Percentiles rank a stretch among this genome's conserved stretches.
phyloP scores from a whole-genome alignment of 2,797 vertebrate species.

The Morelia viridis region DNA sequence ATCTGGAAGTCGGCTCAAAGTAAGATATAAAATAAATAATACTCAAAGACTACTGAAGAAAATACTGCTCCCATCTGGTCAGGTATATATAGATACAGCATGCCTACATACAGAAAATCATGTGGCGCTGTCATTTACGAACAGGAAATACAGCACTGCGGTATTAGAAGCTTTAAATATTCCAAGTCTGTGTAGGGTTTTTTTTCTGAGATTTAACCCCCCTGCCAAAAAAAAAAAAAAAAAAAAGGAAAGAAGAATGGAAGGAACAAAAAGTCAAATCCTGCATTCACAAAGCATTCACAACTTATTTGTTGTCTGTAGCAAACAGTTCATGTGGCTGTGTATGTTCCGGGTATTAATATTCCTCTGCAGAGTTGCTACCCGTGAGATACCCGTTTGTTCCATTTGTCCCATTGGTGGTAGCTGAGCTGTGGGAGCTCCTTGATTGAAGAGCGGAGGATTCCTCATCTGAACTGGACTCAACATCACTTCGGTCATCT shows the following conservation, averaged over 20 bases:
- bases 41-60: conserved; percentile 81
- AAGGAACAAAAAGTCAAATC: background rate
- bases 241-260: background rate
- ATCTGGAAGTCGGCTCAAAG: conserved; percentile 72
- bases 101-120: conserved; percentile 83
- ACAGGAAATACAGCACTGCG: conserved; percentile 79
- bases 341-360: conserved; percentile 76
- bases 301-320: conserved; percentile 84
- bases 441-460: conserved; percentile 79
- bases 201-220: conserved; percentile 77
- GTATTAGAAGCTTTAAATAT: conserved; percentile 81
- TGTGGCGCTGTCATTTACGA: conserved; percentile 81
- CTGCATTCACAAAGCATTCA: conserved; percentile 84
- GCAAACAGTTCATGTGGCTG: conserved; percentile 77
- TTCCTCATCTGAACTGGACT: conserved; percentile 97
- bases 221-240: conserved; percentile 69
- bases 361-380: conserved; percentile 82
- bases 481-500: conserved; percentile 92
- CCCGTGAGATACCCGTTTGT: conserved; percentile 92
- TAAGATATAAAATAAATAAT: conserved; percentile 83
- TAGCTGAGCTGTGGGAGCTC: conserved; percentile 74
- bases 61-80: conserved; percentile 82
- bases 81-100: conserved; percentile 84
- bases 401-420: conserved; percentile 82
- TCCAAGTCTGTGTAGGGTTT: conserved; percentile 66